These are phyloP conservation scores for Gymnosoma rotundatum DNA, from an alignment of 2,888 invertebrate species.

Conservation along the genomic window DNA sequence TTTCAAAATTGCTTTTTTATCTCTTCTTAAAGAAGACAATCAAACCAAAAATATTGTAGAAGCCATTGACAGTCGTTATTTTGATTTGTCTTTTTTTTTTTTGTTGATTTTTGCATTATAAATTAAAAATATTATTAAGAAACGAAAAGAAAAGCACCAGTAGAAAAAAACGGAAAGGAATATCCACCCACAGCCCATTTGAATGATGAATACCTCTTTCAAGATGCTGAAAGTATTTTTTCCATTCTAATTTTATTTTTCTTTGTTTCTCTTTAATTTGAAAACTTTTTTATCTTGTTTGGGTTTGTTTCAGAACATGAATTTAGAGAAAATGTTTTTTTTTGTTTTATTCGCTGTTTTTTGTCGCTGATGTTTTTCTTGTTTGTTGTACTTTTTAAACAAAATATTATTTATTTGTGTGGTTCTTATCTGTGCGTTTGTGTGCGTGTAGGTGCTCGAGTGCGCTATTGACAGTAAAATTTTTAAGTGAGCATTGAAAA, in stretches of 20 bases:
- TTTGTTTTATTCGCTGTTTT: background rate
- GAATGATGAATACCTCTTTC: conserved; percentile 58
- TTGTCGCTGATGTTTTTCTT: conserved; percentile 1
- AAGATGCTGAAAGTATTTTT: conserved; percentile 26
- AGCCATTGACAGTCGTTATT: background rate
- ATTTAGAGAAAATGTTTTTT: conserved; percentile 42
- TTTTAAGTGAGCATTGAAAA: conserved; percentile 22
- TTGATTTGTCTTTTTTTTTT: background rate
- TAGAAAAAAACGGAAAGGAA: no score
- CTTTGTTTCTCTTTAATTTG: background rate
- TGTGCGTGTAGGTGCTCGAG: background rate
- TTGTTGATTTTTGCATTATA: background rate
- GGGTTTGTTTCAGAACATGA: conserved; percentile 27
- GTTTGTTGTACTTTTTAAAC: conserved; percentile 2
- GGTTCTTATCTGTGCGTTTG: background rate
- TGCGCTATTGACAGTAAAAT: conserved; percentile 4
- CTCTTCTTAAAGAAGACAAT: no score
- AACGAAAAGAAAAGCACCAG: no score
- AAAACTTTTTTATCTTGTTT: conserved; percentile 48
- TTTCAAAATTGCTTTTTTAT: background rate
- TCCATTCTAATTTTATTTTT: background rate
- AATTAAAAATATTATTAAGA: conserved; percentile 5
- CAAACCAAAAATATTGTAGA: background rate
- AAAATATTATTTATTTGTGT: background rate
- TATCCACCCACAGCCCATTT: conserved; percentile 22